Evolutionary conservation across 2,113 vertebrate species (phyloP).

Genomic region (Ailuropoda melanoleuca): DNA sequence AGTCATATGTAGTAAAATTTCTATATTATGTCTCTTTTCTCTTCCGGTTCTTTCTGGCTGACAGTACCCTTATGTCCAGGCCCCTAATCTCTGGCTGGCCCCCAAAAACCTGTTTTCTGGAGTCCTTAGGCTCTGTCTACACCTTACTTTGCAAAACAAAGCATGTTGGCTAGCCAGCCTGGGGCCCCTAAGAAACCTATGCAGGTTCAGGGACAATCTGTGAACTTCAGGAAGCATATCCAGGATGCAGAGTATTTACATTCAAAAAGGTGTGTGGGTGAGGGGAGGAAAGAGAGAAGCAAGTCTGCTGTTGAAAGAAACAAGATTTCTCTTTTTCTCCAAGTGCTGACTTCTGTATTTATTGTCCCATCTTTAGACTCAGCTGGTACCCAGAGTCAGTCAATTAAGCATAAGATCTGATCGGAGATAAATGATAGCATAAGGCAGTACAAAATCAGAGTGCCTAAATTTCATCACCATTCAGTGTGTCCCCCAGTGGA

Average conservation of each 20-base stretch:
- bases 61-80: background rate
- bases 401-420: background rate
- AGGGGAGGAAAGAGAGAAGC: background rate
- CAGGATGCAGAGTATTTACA: background rate
- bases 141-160: background rate
- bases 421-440: background rate
- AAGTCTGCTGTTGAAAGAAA: background rate
- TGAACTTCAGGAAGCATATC: background rate
- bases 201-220: background rate
- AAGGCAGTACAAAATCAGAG: background rate
- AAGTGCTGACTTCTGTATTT: background rate
- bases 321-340: background rate
- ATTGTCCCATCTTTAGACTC: background rate
- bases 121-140: background rate
- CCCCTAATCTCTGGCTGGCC: background rate
- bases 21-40: background rate
- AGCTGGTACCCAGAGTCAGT: background rate
- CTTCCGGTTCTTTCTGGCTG: background rate
- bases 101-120: background rate
- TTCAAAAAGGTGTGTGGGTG: background rate
- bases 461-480: background rate
- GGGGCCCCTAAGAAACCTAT: background rate
- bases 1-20: background rate
- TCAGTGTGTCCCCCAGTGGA: background rate
- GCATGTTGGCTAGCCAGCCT: background rate